Evolutionary conservation across 2,113 vertebrate genomes (phyloP), one percentile per base, ranked within the genome.

Genomic region (Trochalopteron elliotii): DNA sequence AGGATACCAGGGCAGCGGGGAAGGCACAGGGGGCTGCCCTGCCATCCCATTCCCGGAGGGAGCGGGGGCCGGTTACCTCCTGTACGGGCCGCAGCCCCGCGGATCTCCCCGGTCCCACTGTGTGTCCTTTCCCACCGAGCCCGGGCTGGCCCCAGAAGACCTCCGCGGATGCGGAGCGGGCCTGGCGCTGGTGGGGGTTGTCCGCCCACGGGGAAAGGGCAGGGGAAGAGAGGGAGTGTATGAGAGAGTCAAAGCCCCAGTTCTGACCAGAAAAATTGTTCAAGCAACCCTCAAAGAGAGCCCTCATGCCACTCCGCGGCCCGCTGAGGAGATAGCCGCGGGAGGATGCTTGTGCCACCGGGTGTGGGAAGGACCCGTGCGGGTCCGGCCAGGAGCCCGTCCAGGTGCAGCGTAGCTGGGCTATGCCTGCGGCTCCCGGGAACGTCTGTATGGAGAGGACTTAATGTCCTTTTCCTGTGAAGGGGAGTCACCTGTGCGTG

Each of bases 311-410:
- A 0, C 22, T 61, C 28, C 4, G 1, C 30, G 11, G 18, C 12
- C 42, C 22, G 4, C 18, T 4, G 45, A 45, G 35, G 31, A 69
- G 22, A 15, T 1, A 5, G 2, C 19, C 5, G 4, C 4, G 7
- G 53, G 65, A 47, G 20, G 11, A 8, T 5, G 27, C 10, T 0
- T 40, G 53, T 28, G 24, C 40, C 37, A 4, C 16, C 5, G 33
- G 42, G 8, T 8, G 24, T 3, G 16, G 30, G 14, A 30, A 35
- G 21, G n/a, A 68, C 4, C 27, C 23, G 10, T 4, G 69, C 6
- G 27, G 22, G 12, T 30, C 20, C 7, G 4, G 35, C 14, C 39
- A 8, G 55, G 31, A 53, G 21, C 23, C 37, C 6, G 6, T 14
- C 33, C 7, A 6, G 20, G 22, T 3, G 3, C 42, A 7, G 30